Evolutionary conservation across 2,797 vertebrate genomes (phyloP).

Genomic region (Molossus alvarezi): DNA sequence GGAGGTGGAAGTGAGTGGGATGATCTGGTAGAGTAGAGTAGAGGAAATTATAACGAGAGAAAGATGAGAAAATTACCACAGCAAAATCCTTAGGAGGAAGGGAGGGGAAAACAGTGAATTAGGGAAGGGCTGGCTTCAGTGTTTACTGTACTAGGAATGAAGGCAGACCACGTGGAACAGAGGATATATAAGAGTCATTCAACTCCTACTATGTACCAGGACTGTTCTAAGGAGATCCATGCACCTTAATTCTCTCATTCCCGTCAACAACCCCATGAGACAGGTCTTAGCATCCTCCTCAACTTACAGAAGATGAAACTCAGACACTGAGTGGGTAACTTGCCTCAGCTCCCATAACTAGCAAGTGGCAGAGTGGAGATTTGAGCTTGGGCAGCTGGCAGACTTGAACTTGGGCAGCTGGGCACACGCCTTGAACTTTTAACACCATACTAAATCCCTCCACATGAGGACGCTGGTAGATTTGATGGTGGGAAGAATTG

Average conservation of each 20-base stretch:
- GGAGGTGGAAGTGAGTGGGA: not conserved
- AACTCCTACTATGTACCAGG: not conserved
- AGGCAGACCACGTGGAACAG: not conserved
- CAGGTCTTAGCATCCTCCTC: not conserved
- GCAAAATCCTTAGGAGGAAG: not conserved
- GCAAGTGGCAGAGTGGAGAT: not conserved
- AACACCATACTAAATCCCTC: not conserved
- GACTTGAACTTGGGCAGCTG: not conserved
- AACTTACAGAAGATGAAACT: not conserved
- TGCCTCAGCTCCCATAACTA: not conserved
- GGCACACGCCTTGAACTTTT: not conserved
- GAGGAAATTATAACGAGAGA: not conserved
- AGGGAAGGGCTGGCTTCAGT: not conserved
- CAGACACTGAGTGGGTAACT: not conserved
- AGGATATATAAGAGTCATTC: not conserved
- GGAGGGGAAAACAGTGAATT: not conserved
- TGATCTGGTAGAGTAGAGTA: not conserved
- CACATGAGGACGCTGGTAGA: not conserved
- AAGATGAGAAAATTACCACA: not conserved
- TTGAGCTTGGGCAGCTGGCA: not conserved
- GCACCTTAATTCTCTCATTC: not conserved
- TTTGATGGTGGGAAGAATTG: not conserved
- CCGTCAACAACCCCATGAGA: not conserved
- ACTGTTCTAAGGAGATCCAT: not conserved
- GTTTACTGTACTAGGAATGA: not conserved